Base-by-base conservation (phyloP, 2,888 invertebrate genomes). In the Melitaea athalia region DNA sequence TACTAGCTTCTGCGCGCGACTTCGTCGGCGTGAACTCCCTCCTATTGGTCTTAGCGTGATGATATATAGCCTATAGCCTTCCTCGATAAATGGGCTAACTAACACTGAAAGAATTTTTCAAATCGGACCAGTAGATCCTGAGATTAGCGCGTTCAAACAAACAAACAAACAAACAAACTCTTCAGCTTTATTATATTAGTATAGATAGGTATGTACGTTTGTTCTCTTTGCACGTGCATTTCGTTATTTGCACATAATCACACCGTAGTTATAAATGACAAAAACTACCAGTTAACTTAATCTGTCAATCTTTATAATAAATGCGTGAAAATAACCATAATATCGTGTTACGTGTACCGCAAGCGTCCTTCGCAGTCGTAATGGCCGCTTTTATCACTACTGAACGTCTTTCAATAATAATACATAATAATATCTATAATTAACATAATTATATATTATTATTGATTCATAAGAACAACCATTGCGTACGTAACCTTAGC, bases 281-380 rank as follows among this genome's bases (percentile, higher is more conserved):
- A 57, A 38, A 57, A 57, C 4, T 1, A 11, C 15, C 38, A 15
- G 57, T 57, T 57, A 57, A 57, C 42, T 42, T 57, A 57, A 57
- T 57, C n/a, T 57, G 7, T 52, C 8, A 5, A 15, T 61, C 14
- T 62, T 67, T 63, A 43, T 42, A 50, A 67, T 59, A 52, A 42
- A 49, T 57, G 31, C 62, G 57, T 65, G 53, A 59, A 63, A 65
- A 67, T 64, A 68, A 59, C 50, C 33, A 53, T 42, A 49, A 59
- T 67, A 71, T 67, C 64, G 59, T 53, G 59, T 71, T 69, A 71
- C 69, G 53, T 61, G 45, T 55, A 65, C 67, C 72, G 63, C 67
- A 67, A 64, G 59, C 59, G 70, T 63, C 72, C 70, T 70, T 70
- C 72, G 57, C 62, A 59, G 60, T 65, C 63, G 61, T 45, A 49